These are phyloP conservation scores for Drosophila yooni DNA, from an alignment of 2,888 invertebrate genomes.

Conservation along the genomic window DNA sequence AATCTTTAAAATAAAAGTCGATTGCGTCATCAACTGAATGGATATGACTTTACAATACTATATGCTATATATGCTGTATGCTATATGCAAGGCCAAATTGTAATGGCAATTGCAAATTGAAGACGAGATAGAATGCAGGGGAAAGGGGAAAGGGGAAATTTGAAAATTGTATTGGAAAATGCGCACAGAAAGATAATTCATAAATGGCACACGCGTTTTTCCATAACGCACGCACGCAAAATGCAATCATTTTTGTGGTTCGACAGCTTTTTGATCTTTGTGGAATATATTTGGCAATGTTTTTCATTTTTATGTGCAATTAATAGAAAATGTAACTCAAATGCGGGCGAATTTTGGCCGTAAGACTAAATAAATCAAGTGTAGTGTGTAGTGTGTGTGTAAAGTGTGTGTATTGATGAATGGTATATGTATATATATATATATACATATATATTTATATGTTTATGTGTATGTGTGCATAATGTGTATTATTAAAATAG, in stretches of 20 bases:
- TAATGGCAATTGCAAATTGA: constrained; percentile 66
- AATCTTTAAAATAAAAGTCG: constrained; percentile 46
- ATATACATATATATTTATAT: neutral
- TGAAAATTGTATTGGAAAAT: constrained; percentile 47
- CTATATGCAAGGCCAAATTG: constrained; percentile 4
- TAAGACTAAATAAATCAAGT: constrained; percentile 9
- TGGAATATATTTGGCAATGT: constrained; percentile 14
- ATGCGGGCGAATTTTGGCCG: constrained; percentile 23
- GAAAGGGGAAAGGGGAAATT: neutral
- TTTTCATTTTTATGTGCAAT: constrained; percentile 9
- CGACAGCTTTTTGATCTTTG: constrained; percentile 64
- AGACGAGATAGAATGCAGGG: constrained; percentile 34
- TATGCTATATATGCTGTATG: neutral
- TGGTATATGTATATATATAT: constrained; percentile 7
- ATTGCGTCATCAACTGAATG: constrained; percentile 54
- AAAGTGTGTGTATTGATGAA: constrained; percentile 11
- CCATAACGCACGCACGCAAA: constrained; percentile 27
- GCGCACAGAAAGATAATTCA: constrained; percentile 36
- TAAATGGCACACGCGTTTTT: constrained; percentile 50
- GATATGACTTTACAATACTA: constrained; percentile 4
- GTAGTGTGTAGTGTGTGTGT: constrained; percentile 10
- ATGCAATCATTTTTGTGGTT: constrained; percentile 37
- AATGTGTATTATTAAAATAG: constrained; percentile 39
- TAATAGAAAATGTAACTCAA: constrained; percentile 9
- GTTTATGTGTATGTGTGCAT: constrained; percentile 7